Evolutionary conservation across 1,140 invertebrate species (phyloP).

Genomic region (Zophobas atratus): DNA sequence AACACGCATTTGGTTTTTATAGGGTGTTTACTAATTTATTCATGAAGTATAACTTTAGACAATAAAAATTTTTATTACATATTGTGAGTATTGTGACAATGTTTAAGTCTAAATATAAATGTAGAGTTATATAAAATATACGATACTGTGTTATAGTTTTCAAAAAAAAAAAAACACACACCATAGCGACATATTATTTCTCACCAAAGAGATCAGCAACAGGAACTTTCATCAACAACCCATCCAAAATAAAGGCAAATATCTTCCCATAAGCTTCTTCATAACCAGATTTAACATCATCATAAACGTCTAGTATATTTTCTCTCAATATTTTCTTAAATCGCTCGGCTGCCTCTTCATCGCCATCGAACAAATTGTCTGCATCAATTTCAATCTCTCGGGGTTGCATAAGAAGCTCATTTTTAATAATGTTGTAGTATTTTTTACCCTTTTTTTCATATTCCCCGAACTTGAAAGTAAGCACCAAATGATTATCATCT

Average conservation of each 20-base stretch:
- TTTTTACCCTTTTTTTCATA: too few species aligned
- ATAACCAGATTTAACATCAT: conserved; percentile 17
- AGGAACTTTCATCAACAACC: not conserved
- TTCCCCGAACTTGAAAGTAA: too few species aligned
- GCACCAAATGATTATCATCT: too few species aligned
- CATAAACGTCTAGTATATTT: conserved; percentile 1
- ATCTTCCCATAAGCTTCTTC: not conserved
- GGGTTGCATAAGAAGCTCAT: not conserved
- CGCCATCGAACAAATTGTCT: conserved; percentile 34
- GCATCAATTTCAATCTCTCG: not conserved
- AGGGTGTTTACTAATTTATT: too few species aligned
- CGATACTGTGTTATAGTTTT: too few species aligned
- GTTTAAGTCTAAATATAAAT: too few species aligned
- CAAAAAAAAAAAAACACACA: too few species aligned
- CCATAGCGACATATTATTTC: not conserved
- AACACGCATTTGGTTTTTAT: too few species aligned
- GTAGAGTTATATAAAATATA: too few species aligned
- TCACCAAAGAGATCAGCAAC: not conserved
- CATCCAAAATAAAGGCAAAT: not conserved
- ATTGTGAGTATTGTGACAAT: too few species aligned
- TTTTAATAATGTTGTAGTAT: not conserved
- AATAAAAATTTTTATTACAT: too few species aligned
- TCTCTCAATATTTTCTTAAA: conserved; percentile 8
- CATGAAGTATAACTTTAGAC: too few species aligned
- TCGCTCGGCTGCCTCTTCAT: not conserved